Conservation (phyloP, 2,797 vertebrate genomes). For the Graptemys geographica region DNA sequence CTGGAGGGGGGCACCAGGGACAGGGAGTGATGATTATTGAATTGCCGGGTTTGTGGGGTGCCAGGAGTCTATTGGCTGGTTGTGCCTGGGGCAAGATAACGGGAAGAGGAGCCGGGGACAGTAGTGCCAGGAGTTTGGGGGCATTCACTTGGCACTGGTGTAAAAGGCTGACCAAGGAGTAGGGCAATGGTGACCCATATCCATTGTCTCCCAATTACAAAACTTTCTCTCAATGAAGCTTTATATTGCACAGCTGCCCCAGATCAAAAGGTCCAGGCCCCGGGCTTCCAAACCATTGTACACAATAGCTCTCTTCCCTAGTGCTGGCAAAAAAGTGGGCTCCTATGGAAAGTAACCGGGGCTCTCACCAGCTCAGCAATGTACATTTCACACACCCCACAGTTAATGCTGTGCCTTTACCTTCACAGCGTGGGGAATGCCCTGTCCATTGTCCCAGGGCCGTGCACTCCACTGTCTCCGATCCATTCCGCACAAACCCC, state of each 20-base stretch:
- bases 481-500: no score
- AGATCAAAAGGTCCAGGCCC: no score
- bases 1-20: no score
- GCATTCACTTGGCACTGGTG: background rate
- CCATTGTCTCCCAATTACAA: no score
- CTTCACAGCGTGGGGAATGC: no score
- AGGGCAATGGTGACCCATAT: background rate
- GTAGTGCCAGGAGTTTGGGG: background rate
- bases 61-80: background rate
- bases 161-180: background rate
- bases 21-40: background rate
- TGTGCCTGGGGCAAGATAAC: background rate
- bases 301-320: background rate
- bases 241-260: no score
- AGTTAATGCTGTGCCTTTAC: background rate
- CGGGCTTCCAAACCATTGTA: background rate
- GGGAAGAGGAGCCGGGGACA: background rate
- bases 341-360: background rate
- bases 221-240: no score
- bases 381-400: background rate
- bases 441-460: no score
- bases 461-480: no score
- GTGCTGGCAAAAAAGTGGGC: no score
- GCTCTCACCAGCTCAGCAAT: background rate
- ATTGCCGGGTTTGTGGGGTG: background rate